phyloP scores from a whole-genome alignment of 2,113 vertebrate species.

The Semnornis frantzii region DNA sequence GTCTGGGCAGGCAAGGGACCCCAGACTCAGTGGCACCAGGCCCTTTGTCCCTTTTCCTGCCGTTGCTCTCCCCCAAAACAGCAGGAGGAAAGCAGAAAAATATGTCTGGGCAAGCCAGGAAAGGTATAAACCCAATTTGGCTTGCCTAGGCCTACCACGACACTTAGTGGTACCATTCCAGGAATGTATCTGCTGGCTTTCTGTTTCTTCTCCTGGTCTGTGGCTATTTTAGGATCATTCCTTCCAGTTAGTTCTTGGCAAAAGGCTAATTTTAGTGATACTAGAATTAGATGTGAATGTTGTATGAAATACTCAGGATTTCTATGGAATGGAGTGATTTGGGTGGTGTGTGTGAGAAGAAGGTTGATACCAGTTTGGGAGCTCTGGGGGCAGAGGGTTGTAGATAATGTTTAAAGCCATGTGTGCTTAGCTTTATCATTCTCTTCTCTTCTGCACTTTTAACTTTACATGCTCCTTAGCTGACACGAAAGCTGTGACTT shows the following conservation, averaged over 20 bases:
- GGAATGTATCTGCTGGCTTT: not conserved
- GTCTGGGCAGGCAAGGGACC: too few relatives aligned
- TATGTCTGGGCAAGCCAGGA: too few relatives aligned
- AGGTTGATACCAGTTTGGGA: not conserved
- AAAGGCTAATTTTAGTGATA: not conserved
- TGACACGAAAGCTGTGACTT: constrained; percentile 34
- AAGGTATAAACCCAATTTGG: too few relatives aligned
- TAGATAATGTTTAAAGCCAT: not conserved
- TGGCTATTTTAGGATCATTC: not conserved
- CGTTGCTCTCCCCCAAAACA: too few relatives aligned
- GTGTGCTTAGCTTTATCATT: not conserved
- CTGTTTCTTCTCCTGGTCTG: not conserved
- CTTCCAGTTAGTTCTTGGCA: not conserved
- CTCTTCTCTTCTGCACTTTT: not conserved
- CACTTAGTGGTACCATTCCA: not conserved
- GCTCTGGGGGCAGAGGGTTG: not conserved
- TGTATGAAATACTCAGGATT: not conserved
- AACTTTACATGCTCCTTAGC: not conserved
- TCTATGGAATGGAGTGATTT: not conserved
- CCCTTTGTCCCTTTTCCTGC: too few relatives aligned
- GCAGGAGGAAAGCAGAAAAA: too few relatives aligned
- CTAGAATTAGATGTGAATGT: not conserved
- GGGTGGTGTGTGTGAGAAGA: not conserved
- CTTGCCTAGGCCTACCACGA: too few relatives aligned
- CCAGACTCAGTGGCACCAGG: too few relatives aligned